Percentiles rank a stretch among this genome's conserved stretches.
Evolutionary conservation across 2,113 vertebrate genomes (phyloP).

Genomic region (Gymnocephalus cernua): DNA sequence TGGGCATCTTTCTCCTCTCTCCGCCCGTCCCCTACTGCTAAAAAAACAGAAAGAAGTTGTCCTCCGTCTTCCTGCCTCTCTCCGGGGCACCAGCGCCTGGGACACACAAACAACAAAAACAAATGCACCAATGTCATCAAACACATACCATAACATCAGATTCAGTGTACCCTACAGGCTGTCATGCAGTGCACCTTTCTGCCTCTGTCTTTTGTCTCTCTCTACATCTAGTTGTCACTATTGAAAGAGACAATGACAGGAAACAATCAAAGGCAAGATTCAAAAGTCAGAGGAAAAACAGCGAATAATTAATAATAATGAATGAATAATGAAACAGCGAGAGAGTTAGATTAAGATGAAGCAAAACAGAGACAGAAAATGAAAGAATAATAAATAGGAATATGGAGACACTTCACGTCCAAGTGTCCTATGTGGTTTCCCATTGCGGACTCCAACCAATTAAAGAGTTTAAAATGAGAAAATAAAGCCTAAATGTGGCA

Average conservation of each 20-base stretch:
- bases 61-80: slow-evolving; percentile 65
- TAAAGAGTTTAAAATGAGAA: not conserved
- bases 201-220: not conserved
- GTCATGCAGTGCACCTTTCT: not conserved
- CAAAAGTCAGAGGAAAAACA: not conserved
- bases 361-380: not conserved
- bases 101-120: slow-evolving; percentile 25
- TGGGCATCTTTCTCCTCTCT: slow-evolving; percentile 77
- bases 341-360: too few relatives aligned
- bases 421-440: not conserved
- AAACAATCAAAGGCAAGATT: not conserved
- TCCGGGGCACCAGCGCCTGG: slow-evolving; percentile 58
- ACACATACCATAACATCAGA: not conserved
- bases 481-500: too few relatives aligned
- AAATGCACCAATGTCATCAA: slow-evolving; percentile 10
- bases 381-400: not conserved
- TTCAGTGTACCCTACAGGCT: not conserved
- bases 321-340: not conserved
- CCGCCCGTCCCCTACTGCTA: slow-evolving; percentile 47
- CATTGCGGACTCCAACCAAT: not conserved
- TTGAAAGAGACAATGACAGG: not conserved
- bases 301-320: too few relatives aligned
- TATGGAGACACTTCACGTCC: not conserved
- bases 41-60: slow-evolving; percentile 70
- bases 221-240: too few relatives aligned